These are phyloP conservation scores for Acheta domesticus DNA, from an alignment of 2,888 invertebrate species.

Conservation along the genomic window DNA sequence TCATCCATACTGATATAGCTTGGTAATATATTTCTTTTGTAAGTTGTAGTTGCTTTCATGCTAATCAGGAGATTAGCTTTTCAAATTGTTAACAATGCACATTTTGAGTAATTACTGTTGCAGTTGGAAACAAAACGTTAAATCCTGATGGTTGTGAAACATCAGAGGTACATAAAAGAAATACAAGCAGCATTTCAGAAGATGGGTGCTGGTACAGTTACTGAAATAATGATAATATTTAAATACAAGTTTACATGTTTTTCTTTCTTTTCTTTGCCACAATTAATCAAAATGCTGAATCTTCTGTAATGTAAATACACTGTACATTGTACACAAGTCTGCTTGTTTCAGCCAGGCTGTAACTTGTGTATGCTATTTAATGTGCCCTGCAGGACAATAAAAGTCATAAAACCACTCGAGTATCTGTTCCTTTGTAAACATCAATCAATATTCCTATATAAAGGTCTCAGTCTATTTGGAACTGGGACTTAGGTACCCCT, in stretches of 20 bases:
- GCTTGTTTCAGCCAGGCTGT: neutral
- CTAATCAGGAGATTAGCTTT: too few species aligned
- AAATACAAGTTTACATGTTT: neutral
- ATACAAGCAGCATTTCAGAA: neutral
- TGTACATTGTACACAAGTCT: neutral
- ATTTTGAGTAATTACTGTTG: too few species aligned
- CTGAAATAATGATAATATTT: neutral
- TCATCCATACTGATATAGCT: too few species aligned
- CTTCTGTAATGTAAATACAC: conserved; percentile 1
- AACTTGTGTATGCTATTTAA: neutral
- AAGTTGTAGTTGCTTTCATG: neutral
- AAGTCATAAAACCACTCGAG: neutral
- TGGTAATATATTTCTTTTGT: neutral
- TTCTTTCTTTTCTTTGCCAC: neutral
- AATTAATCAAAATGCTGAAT: neutral
- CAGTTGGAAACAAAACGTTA: too few species aligned
- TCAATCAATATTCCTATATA: neutral
- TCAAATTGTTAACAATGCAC: too few species aligned
- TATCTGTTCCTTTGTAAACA: neutral
- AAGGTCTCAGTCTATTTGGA: neutral
- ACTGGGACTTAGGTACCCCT: too few species aligned
- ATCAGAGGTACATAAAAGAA: too few species aligned
- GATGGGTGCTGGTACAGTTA: neutral
- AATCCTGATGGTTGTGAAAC: too few species aligned
- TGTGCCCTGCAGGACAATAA: conserved; percentile 24